phyloP scores from a whole-genome alignment of 2,888 invertebrate species.

The Ophioninae sp. region DNA sequence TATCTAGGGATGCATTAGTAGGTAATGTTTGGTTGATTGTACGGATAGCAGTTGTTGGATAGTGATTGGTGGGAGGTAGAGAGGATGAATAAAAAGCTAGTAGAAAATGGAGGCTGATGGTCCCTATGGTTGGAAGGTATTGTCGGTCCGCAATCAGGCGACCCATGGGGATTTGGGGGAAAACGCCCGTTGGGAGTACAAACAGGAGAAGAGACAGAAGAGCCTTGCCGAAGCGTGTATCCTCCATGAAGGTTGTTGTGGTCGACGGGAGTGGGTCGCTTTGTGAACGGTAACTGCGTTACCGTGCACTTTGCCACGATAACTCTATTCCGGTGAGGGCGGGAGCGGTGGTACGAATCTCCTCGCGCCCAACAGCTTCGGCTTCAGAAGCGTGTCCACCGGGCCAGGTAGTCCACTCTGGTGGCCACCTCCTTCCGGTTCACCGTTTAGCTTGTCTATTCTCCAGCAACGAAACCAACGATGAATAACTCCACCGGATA shows the following conservation, averaged over 20 bases:
- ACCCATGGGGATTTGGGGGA: constrained; percentile 61
- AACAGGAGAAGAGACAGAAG: constrained; percentile 34
- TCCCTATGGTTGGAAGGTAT: constrained; percentile 43
- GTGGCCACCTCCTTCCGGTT: constrained; percentile 56
- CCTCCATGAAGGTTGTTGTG: constrained; percentile 66
- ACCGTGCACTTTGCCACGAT: constrained; percentile 80
- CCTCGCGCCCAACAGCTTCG: constrained; percentile 40
- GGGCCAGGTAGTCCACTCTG: constrained; percentile 31
- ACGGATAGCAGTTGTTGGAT: constrained; percentile 11
- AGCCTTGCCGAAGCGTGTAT: constrained; percentile 15
- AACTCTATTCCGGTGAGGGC: constrained; percentile 74
- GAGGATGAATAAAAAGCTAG: constrained; percentile 53
- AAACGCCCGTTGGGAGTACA: constrained; percentile 36
- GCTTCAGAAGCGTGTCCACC: constrained; percentile 53
- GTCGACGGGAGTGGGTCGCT: constrained; percentile 69
- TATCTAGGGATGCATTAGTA: constrained; percentile 27
- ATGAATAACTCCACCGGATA: constrained; percentile 63
- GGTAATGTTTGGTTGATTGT: constrained; percentile 50
- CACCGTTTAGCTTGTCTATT: constrained; percentile 33
- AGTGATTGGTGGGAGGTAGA: constrained; percentile 21
- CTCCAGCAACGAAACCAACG: constrained; percentile 19
- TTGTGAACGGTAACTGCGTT: constrained; percentile 79
- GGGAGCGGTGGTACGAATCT: constrained; percentile 37
- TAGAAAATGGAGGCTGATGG: constrained; percentile 39
- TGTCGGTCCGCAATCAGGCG: constrained; percentile 63